phyloP scores from a whole-genome alignment of 2,797 vertebrate species.

The Rhinatrema bivittatum region DNA sequence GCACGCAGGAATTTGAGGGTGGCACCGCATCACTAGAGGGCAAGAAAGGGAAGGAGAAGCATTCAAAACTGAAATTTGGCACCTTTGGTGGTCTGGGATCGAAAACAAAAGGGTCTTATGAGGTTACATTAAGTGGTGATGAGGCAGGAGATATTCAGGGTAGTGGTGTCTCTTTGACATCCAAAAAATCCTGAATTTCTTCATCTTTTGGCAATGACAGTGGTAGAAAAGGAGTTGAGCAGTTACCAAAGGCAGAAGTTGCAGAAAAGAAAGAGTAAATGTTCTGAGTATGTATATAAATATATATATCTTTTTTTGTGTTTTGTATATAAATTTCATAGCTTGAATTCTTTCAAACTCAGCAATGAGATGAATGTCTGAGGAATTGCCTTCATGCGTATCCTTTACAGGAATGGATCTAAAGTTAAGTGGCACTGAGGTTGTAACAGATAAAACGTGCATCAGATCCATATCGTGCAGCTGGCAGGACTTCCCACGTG shows the following conservation, averaged over 20 bases:
- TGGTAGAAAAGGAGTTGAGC: conserved; percentile 63
- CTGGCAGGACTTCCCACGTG: conserved; percentile 11
- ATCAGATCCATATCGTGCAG: background rate
- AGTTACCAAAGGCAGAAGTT: conserved; percentile 67
- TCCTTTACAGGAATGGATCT: background rate
- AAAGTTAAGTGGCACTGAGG: conserved; percentile 1
- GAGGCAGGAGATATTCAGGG: conserved; percentile 55
- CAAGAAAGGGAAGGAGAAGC: conserved; percentile 65
- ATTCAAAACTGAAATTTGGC: conserved; percentile 81
- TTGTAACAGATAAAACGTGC: background rate
- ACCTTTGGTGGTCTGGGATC: conserved; percentile 89
- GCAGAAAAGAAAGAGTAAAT: conserved; percentile 70
- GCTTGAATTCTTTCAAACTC: conserved; percentile 20
- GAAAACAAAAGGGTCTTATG: conserved; percentile 86
- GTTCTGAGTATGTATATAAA: conserved; percentile 19
- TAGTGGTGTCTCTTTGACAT: conserved; percentile 49
- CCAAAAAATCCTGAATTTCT: conserved; percentile 72
- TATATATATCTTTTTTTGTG: conserved; percentile 28
- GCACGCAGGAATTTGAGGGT: conserved; percentile 59
- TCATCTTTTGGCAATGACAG: conserved; percentile 83
- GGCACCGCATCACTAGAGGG: conserved; percentile 60
- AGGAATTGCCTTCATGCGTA: background rate
- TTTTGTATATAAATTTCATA: conserved; percentile 43
- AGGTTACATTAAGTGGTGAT: conserved; percentile 82
- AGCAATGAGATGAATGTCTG: conserved; percentile 15